These are phyloP conservation scores for Cylloceria caligata DNA, from an alignment of 2,888 invertebrate species.

Conservation along the genomic window DNA sequence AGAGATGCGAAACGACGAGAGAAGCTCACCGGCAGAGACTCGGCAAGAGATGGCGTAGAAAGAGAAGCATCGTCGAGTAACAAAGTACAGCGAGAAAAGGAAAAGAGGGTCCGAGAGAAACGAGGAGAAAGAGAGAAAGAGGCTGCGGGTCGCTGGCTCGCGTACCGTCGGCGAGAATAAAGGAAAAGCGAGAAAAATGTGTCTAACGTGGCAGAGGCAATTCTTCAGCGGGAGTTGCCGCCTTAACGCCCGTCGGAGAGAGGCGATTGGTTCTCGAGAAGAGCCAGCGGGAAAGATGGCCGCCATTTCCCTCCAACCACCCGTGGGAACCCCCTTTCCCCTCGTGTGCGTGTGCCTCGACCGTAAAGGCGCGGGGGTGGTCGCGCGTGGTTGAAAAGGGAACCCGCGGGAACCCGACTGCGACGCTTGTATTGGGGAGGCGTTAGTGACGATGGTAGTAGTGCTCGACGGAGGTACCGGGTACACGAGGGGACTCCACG, in stretches of 20 bases:
- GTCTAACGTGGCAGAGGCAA: conserved; percentile 84
- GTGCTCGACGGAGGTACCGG: conserved; percentile 36
- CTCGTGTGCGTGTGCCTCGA: conserved; percentile 61
- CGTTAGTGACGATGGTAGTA: conserved; percentile 42
- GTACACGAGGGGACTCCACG: conserved; percentile 72
- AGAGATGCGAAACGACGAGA: conserved; percentile 80
- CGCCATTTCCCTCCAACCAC: conserved; percentile 85
- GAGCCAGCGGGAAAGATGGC: conserved; percentile 84
- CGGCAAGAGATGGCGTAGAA: conserved; percentile 53
- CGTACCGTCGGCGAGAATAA: conserved; percentile 82
- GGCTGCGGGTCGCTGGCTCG: conserved; percentile 71
- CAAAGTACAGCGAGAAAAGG: conserved; percentile 44
- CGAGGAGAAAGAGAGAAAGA: conserved; percentile 61
- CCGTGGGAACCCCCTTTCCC: conserved; percentile 80
- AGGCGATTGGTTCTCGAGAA: conserved; percentile 84
- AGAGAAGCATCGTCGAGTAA: conserved; percentile 62
- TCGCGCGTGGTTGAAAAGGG: conserved; percentile 77
- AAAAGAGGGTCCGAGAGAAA: conserved; percentile 47
- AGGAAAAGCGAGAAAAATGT: conserved; percentile 85
- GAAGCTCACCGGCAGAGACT: conserved; percentile 54
- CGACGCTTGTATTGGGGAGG: conserved; percentile 49
- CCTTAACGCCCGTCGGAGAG: conserved; percentile 82
- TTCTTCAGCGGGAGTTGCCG: conserved; percentile 85
- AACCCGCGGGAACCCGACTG: conserved; percentile 75
- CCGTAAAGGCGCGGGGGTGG: conserved; percentile 67